phyloP scores from a whole-genome alignment of 2,888 invertebrate genomes.

The Stomorhina lunata region DNA sequence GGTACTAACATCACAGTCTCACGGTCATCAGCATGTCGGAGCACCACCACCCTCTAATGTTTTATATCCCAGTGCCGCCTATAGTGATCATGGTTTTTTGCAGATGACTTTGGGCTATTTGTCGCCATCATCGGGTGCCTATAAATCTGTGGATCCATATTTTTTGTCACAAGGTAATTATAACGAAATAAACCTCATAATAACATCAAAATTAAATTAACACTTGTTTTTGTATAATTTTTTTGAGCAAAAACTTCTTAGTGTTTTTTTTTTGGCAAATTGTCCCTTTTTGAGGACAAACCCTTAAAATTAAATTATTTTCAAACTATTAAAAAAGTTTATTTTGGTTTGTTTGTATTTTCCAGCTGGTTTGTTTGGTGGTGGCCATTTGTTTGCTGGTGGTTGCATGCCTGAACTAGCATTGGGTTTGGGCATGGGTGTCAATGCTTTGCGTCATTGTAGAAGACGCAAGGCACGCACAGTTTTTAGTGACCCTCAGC shows the following conservation, averaged over 20 bases:
- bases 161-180: slow-evolving; percentile 87
- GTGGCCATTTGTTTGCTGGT: slow-evolving; percentile 78
- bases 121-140: slow-evolving; percentile 83
- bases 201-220: slow-evolving; percentile 48
- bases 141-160: slow-evolving; percentile 87
- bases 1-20: slow-evolving; percentile 55
- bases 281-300: not conserved
- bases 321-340: not conserved
- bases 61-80: slow-evolving; percentile 77
- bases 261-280: not conserved
- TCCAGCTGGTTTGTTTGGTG: slow-evolving; percentile 78
- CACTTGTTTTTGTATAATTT: slow-evolving; percentile 16
- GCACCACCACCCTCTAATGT: slow-evolving; percentile 72
- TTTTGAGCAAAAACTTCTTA: slow-evolving; percentile 38
- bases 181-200: not conserved
- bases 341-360: slow-evolving; percentile 20
- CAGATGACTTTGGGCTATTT: slow-evolving; percentile 86
- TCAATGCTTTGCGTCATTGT: slow-evolving; percentile 92
- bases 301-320: slow-evolving; percentile 43
- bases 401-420: slow-evolving; percentile 79
- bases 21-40: slow-evolving; percentile 61
- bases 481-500: slow-evolving; percentile 90
- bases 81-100: slow-evolving; percentile 83
- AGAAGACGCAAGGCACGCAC: slow-evolving; percentile 97
- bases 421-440: slow-evolving; percentile 79